Base-by-base conservation (phyloP, 37 sponge, comb jelly and placozoan species). In the Diacarnus erythraeanus region DNA sequence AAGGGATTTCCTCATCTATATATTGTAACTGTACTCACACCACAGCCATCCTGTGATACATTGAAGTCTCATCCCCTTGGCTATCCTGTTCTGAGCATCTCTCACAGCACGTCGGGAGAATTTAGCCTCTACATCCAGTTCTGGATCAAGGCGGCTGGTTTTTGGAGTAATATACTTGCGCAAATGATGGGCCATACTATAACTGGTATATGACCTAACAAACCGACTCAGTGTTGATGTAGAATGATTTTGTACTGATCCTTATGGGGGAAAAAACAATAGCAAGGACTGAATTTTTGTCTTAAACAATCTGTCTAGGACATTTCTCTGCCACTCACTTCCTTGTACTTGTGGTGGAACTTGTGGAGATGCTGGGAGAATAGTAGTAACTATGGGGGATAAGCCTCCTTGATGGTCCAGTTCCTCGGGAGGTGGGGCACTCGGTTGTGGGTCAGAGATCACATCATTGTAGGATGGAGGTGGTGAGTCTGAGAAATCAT, bases 71-170 rank as follows among this genome's bases (percentile, higher is more conserved):
- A 20, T 57, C 36, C 69, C 68, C 34, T 54, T 76, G 0, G 0
- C 56, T 1, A 60, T 71, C 47, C 1, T 27, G 8, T 3, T 33
- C 77, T 42, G 60, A 17, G 65, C 63, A 15, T 42, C 27, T 29
- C 57, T 34, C 40, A 61, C 61, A 2, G 29, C 79, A 1, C 21
- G 44, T 1, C 40, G 34, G 0, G 72, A 41, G 0, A 87, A 76
- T 42, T 87, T 82, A 25, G 88, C 88, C 82, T 87, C 88, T 37
- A 77, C 82, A 31, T 87, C 88, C 37, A 87, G 44, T 29, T 87
- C 88, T 3, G 80, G 81, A 58, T 87, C 88, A 38, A 54, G 51
- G 25, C 47, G 74, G 2, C n/a, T 25, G 23, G 1, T 3, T 3
- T 37, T 6, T 10, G 74, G 74, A 2, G 42, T 54, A 1, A 72